Evolutionary conservation across 2,888 invertebrate genomes (phyloP).

Genomic region (Drosophila infuscata): DNA sequence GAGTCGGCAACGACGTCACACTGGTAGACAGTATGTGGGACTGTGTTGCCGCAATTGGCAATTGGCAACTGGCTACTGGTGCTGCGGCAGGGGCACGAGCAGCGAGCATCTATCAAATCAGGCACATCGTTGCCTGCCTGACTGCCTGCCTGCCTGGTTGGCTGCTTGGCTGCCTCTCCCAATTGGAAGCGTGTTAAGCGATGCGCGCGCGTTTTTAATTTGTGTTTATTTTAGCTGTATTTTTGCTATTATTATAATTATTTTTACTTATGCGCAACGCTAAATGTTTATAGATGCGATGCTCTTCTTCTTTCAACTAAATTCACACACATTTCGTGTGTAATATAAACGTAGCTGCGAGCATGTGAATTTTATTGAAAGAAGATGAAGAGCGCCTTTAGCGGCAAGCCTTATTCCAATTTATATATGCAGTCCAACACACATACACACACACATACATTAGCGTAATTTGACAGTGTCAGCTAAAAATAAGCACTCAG

Average conservation of each 20-base stretch:
- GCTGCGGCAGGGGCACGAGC: neutral
- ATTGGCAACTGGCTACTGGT: neutral
- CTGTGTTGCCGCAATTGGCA: neutral
- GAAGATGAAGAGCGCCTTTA: neutral
- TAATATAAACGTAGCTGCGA: neutral
- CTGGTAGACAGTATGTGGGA: neutral
- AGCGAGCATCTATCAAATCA: slow-evolving; percentile 7
- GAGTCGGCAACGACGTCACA: slow-evolving; percentile 63
- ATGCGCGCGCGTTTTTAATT: slow-evolving; percentile 42
- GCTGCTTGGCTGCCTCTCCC: slow-evolving; percentile 55
- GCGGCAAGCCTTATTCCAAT: neutral
- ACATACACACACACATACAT: neutral
- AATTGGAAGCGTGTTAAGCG: slow-evolving; percentile 75
- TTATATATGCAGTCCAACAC: neutral
- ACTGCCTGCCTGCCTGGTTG: neutral
- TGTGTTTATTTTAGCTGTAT: slow-evolving; percentile 72
- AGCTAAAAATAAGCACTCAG: slow-evolving; percentile 30
- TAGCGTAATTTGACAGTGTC: slow-evolving; percentile 31
- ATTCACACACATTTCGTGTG: neutral
- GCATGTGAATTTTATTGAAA: neutral
- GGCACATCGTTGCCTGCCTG: slow-evolving; percentile 11
- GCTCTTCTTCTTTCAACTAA: neutral
- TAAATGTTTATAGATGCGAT: slow-evolving; percentile 49
- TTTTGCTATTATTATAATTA: slow-evolving; percentile 70
- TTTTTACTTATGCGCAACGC: slow-evolving; percentile 32